Evolutionary conservation across 1,140 invertebrate species (phyloP).

Genomic region (Trinorchestia longiramus): DNA sequence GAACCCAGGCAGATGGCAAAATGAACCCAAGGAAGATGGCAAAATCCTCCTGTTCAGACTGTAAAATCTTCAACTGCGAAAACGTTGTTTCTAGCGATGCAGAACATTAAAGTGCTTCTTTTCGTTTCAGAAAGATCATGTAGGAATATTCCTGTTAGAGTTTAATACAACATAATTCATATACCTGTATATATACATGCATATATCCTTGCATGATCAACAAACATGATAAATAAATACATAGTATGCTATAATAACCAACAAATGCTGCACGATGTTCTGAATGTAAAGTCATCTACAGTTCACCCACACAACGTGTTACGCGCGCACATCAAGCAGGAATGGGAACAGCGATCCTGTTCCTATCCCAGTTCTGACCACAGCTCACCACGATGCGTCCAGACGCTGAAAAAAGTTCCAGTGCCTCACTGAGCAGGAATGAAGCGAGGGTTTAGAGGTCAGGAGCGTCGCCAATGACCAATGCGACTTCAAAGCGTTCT

Average conservation of each 20-base stretch:
- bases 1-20: neutral
- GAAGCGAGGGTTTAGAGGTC: neutral
- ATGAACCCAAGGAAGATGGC: neutral
- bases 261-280: neutral
- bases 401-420: neutral
- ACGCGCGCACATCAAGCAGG: no score
- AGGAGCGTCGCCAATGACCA: neutral
- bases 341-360: neutral
- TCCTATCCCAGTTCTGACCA: neutral
- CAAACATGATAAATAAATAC: no score
- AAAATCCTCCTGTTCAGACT: neutral
- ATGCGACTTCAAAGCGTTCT: neutral
- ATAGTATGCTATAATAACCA: no score
- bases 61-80: neutral
- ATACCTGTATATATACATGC: no score
- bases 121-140: neutral
- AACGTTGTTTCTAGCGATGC: neutral
- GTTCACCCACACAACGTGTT: no score
- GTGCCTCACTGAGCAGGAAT: neutral
- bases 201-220: no score
- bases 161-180: no score
- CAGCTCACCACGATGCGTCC: no score
- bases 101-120: neutral
- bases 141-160: neutral
- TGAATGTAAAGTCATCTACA: neutral